These are phyloP conservation scores for Vipera ursinii DNA, from an alignment of 2,797 vertebrate species.

Conservation along the genomic window DNA sequence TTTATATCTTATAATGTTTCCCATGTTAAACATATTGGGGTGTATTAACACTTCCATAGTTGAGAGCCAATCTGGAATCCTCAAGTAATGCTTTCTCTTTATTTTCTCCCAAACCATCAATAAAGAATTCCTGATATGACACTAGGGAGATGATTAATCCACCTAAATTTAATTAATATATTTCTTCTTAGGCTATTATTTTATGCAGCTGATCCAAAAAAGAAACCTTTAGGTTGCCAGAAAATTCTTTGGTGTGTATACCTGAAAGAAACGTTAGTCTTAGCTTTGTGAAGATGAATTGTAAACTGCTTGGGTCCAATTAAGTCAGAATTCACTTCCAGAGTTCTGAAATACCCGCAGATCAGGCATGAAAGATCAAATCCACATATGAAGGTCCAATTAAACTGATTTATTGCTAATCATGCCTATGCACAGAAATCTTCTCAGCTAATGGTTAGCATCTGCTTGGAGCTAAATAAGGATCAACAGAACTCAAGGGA, in stretches of 20 bases:
- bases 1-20: too few species aligned
- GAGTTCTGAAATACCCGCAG: neutral
- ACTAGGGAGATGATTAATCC: neutral
- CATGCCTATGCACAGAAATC: neutral
- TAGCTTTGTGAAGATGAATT: slow-evolving; percentile 9
- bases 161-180: neutral
- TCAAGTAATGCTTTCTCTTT: too few species aligned
- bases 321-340: neutral
- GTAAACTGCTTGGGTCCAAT: neutral
- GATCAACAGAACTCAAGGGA: neutral
- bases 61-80: too few species aligned
- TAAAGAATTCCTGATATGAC: too few species aligned
- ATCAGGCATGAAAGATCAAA: neutral
- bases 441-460: neutral
- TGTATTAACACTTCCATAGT: too few species aligned
- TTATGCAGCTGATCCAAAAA: neutral
- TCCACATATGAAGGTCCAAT: neutral
- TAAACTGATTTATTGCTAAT: neutral
- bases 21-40: too few species aligned
- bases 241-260: neutral
- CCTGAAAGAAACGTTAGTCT: neutral
- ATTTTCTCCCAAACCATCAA: too few species aligned
- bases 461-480: neutral
- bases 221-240: neutral
- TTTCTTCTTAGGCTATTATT: neutral